Evolutionary conservation across 2,797 vertebrate genomes (phyloP).

Genomic region (Molossus alvarezi): DNA sequence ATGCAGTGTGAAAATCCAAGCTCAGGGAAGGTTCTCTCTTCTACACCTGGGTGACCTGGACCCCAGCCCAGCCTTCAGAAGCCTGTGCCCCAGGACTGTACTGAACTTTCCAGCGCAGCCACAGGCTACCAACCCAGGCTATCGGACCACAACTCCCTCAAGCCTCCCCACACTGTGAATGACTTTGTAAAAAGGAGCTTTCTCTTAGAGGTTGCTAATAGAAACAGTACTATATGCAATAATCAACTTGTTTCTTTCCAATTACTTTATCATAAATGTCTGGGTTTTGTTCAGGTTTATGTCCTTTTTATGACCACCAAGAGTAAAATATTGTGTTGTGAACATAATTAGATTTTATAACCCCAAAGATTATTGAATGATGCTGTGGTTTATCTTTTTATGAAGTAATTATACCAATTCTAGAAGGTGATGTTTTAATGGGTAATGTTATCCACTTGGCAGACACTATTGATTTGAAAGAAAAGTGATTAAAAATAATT

Average conservation of each 20-base stretch:
- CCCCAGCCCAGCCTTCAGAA: background rate
- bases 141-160: background rate
- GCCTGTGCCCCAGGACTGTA: background rate
- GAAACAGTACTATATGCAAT: background rate
- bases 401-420: constrained; percentile 74
- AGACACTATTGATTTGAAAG: constrained; percentile 79
- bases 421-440: constrained; percentile 60
- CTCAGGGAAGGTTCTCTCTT: background rate
- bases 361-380: constrained; percentile 12
- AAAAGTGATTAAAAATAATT: constrained; percentile 79
- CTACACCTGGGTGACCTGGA: background rate
- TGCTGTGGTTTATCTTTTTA: constrained; percentile 42
- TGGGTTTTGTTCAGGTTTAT: constrained; percentile 69
- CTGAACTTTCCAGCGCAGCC: background rate
- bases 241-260: constrained; percentile 30
- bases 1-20: background rate
- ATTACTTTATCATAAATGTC: constrained; percentile 39
- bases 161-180: background rate
- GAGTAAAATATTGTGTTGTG: constrained; percentile 66
- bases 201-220: background rate
- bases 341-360: constrained; percentile 77
- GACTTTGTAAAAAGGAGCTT: background rate
- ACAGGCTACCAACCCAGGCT: background rate
- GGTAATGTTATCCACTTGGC: constrained; percentile 62
- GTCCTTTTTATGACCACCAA: constrained; percentile 59